Base-by-base conservation (phyloP, 2,797 vertebrate genomes). In the Sciurus vulgaris region DNA sequence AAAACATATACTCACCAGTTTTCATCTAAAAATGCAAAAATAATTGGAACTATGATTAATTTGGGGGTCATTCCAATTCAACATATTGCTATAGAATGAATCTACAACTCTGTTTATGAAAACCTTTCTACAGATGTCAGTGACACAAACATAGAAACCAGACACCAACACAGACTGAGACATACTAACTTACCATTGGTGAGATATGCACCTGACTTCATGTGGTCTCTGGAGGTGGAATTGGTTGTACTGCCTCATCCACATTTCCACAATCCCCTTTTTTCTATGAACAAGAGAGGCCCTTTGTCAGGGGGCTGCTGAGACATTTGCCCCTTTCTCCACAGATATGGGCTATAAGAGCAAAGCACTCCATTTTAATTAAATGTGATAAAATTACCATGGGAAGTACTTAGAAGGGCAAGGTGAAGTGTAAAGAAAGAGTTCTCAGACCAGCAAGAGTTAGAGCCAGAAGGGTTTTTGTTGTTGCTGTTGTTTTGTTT, bases 301-400 rank as follows among this genome's bases (percentile, higher is more conserved):
- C 22, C n/a, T 78, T 73, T 56, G 33, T 49, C 63, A 28, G 38
- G 20, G 49, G 4, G 8, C 41, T 2, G 44, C n/a, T 65, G 54
- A 88, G 33, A 72, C 67, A 44, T 69, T 44, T 63, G 12, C 24
- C 38, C n/a, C 18, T 78, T 59, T 18, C 9, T 73, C 15, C 26
- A 47, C n/a, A 86, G 56, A 59, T 69, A 30, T 49, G 11, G 88
- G 7, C 9, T 41, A 20, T 5, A 84, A 73, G 38, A 93, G 13
- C 2, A 24, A 54, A 79, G 18, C 15, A 59, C 7, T 35, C 3
- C 56, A 30, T 76, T 92, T 73, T 54, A 79, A 89, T 86, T 78
- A 79, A 90, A 76, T 89, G 28, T 63, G 86, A 41, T 84, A 87
- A 95, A 89, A 69, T 49, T 35, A 30, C 41, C 76, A 70, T 11